These are phyloP conservation scores for Lagopus leucura DNA, from an alignment of 2,113 vertebrate species.

Conservation along the genomic window DNA sequence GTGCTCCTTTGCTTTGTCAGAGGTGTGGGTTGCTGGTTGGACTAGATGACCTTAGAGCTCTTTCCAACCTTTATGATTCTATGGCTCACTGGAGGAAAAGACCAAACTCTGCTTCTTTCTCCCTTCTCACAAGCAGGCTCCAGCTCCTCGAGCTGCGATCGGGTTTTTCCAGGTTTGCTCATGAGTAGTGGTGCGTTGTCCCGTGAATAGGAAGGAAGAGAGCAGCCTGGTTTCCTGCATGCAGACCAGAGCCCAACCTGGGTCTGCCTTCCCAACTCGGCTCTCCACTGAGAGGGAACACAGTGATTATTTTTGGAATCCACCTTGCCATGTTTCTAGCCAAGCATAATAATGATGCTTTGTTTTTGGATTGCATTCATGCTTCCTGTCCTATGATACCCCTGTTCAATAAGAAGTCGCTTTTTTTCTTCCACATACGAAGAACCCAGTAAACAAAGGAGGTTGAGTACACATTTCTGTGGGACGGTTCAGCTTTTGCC, in stretches of 20 bases:
- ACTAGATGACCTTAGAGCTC: no score
- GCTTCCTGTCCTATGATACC: conserved; percentile 1
- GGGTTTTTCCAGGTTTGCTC: conserved; percentile 24
- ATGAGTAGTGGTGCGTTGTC: neutral
- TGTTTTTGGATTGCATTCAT: conserved; percentile 13
- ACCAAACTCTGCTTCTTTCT: neutral
- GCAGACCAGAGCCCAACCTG: neutral
- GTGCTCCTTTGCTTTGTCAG: neutral
- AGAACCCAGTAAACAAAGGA: neutral
- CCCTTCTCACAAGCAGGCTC: neutral
- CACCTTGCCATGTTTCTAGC: neutral
- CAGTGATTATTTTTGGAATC: conserved; percentile 44
- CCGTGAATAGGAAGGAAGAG: conserved; percentile 4
- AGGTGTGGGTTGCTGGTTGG: no score
- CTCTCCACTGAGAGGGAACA: neutral
- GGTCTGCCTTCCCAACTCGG: neutral
- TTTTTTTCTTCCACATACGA: neutral
- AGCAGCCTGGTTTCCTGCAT: conserved; percentile 12
- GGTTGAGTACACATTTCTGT: neutral
- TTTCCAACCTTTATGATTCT: no score
- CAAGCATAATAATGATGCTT: conserved; percentile 20
- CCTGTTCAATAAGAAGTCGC: neutral
- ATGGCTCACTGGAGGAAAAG: neutral
- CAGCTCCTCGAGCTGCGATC: neutral
- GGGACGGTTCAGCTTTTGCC: neutral